phyloP scores from a whole-genome alignment of 2,113 vertebrate genomes.

The Megaleporinus macrocephalus region DNA sequence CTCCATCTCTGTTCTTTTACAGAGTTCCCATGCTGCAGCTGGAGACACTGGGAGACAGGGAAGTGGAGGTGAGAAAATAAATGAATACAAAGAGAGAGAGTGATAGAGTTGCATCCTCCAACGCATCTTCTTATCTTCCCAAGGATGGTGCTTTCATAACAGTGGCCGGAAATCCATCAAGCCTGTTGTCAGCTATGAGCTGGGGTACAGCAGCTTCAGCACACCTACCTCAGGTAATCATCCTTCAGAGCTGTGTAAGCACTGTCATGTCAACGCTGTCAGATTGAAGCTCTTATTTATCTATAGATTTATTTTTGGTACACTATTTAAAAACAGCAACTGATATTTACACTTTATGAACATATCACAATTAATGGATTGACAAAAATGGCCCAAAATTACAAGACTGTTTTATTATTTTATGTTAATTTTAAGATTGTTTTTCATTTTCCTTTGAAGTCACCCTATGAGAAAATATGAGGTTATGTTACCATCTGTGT shows the following conservation, averaged over 20 bases:
- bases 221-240: slow-evolving; percentile 9
- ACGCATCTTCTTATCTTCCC: neutral
- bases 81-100: neutral
- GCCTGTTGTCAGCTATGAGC: slow-evolving; percentile 37
- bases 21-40: slow-evolving; percentile 50
- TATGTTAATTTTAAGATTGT: no score
- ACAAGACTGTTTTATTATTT: no score
- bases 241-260: neutral
- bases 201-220: slow-evolving; percentile 39
- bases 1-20: neutral
- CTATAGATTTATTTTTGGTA: no score
- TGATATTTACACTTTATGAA: no score
- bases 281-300: no score
- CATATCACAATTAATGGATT: no score
- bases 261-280: neutral
- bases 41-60: slow-evolving; percentile 33
- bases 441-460: no score
- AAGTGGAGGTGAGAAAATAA: slow-evolving; percentile 34
- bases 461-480: no score
- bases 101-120: no score
- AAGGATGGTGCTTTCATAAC: slow-evolving; percentile 32
- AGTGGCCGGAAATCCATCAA: neutral
- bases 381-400: no score
- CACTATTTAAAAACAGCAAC: no score
- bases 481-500: no score